phyloP scores from a whole-genome alignment of 2,888 invertebrate genomes.

The Arrhopalites spinosus region DNA sequence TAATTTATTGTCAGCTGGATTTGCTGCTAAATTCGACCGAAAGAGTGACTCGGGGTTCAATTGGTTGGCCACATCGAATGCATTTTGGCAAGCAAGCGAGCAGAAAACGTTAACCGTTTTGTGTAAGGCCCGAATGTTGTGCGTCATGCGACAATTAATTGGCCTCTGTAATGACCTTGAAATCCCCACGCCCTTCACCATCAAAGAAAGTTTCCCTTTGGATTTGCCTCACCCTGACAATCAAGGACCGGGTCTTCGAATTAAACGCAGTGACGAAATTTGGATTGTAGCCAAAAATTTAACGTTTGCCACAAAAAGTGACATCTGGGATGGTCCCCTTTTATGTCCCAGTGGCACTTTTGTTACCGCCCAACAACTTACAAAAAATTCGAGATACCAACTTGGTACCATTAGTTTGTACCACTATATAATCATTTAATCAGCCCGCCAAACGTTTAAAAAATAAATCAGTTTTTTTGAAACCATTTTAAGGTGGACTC shows the following conservation, averaged over 20 bases:
- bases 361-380: too few relatives aligned
- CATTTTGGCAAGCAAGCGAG: not conserved
- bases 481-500: too few relatives aligned
- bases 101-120: not conserved
- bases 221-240: not conserved
- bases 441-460: too few relatives aligned
- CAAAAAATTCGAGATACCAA: too few relatives aligned
- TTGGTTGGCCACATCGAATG: not conserved
- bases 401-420: too few relatives aligned
- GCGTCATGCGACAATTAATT: not conserved
- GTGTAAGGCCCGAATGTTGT: not conserved
- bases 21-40: not conserved
- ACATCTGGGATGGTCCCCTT: not conserved
- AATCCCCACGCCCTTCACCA: not conserved
- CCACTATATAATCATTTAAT: too few relatives aligned
- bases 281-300: not conserved
- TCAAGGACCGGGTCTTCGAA: too few relatives aligned
- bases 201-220: not conserved
- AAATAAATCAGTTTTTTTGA: too few relatives aligned
- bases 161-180: not conserved
- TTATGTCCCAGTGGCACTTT: not conserved
- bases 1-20: not conserved
- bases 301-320: not conserved
- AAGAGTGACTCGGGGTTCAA: not conserved
- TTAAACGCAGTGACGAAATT: not conserved